Evolutionary conservation across 2,888 invertebrate genomes (phyloP).

Genomic region (Caenorhabditis sp.): DNA sequence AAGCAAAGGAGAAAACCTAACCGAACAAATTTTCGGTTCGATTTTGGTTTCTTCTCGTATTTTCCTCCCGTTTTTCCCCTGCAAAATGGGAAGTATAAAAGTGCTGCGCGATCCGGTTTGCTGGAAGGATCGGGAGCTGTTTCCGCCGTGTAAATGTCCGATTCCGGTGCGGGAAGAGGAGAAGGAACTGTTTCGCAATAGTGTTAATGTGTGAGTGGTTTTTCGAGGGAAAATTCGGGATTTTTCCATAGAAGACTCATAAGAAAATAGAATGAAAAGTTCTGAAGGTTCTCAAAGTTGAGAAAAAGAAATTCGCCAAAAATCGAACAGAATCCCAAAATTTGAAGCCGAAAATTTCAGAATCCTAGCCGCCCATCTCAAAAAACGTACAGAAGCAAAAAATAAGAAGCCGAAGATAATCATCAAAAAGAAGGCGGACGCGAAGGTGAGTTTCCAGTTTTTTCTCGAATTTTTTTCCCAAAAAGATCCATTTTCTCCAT

Average conservation of each 20-base stretch:
- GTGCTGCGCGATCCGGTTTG: not conserved
- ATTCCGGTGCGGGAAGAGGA: not conserved
- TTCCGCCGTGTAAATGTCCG: slow-evolving; percentile 13
- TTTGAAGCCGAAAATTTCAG: too few relatives aligned
- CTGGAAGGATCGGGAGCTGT: slow-evolving; percentile 4
- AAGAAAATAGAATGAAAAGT: too few relatives aligned
- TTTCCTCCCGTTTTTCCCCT: too few relatives aligned
- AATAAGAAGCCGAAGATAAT: slow-evolving; percentile 75
- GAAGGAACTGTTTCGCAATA: slow-evolving; percentile 3
- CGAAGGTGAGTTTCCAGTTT: slow-evolving; percentile 79
- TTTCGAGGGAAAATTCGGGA: not conserved
- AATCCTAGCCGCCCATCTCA: slow-evolving; percentile 54
- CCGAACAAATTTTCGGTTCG: too few relatives aligned
- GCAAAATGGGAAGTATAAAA: not conserved
- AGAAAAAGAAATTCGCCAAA: too few relatives aligned
- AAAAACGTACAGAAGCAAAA: slow-evolving; percentile 64
- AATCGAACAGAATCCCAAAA: too few relatives aligned
- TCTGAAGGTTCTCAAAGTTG: too few relatives aligned
- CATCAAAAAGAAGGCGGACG: slow-evolving; percentile 81
- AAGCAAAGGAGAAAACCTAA: too few relatives aligned
- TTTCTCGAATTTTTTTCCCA: too few relatives aligned
- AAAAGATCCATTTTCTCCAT: too few relatives aligned
- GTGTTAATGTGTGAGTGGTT: slow-evolving; percentile 15
- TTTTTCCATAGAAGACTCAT: too few relatives aligned
- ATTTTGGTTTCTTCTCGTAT: not conserved